These are phyloP conservation scores for Agrilus cyanescens DNA, from an alignment of 2,888 invertebrate genomes.

Conservation along the genomic window DNA sequence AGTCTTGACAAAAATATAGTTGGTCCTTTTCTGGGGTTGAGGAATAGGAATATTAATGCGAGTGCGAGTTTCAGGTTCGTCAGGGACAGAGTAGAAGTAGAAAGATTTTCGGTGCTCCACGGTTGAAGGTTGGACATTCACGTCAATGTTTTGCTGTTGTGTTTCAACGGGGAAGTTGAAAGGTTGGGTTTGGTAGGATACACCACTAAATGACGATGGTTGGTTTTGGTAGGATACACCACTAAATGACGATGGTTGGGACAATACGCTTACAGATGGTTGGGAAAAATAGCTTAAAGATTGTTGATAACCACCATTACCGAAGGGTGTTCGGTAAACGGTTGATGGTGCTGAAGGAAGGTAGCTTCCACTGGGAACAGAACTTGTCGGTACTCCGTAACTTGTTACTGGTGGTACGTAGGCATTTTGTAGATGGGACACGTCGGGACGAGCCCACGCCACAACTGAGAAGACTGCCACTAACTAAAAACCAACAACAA, in stretches of 20 bases:
- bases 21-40: slow-evolving; percentile 32
- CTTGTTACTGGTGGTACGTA: too few species aligned
- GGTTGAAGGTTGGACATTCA: not conserved
- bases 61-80: slow-evolving; percentile 22
- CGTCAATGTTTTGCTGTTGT: too few species aligned
- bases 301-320: too few species aligned
- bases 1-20: slow-evolving; percentile 38
- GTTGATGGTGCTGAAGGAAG: not conserved
- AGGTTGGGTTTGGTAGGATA: too few species aligned
- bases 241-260: too few species aligned
- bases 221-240: too few species aligned
- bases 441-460: slow-evolving; percentile 6
- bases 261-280: too few species aligned
- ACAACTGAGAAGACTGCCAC: not conserved
- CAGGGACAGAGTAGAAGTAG: slow-evolving; percentile 30
- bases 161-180: too few species aligned
- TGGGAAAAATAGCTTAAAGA: too few species aligned
- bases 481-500: slow-evolving; percentile 3
- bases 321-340: too few species aligned
- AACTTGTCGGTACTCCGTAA: too few species aligned
- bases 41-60: slow-evolving; percentile 21
- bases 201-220: too few species aligned
- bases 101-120: slow-evolving; percentile 23
- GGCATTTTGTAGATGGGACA: slow-evolving; percentile 3
- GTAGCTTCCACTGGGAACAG: slow-evolving; percentile 6